A percentile compares a stretch with the other conserved stretches of the same genome.
Conservation (phyloP, 1,140 invertebrate genomes). For the Mamestra configurata region DNA sequence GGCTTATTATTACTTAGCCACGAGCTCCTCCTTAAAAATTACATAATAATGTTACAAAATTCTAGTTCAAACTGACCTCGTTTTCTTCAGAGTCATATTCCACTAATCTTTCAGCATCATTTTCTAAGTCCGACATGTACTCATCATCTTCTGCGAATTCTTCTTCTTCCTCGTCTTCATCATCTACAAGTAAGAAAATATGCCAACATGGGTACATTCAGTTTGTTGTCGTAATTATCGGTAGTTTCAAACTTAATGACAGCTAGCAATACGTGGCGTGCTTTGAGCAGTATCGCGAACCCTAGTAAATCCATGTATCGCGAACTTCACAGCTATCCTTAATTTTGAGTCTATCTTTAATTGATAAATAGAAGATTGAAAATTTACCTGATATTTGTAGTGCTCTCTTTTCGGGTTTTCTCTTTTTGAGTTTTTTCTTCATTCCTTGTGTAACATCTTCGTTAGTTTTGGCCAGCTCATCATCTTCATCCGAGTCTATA, state of each 20-base stretch:
- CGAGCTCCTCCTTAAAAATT: too few relatives aligned
- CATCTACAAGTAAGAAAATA: constrained; percentile 55
- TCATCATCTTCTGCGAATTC: constrained; percentile 60
- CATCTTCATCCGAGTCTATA: constrained; percentile 88
- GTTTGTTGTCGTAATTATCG: too few relatives aligned
- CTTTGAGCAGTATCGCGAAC: too few relatives aligned
- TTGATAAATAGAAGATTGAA: constrained; percentile 69
- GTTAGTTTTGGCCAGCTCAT: constrained; percentile 79
- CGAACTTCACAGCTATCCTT: too few relatives aligned
- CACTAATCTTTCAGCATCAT: constrained; percentile 79
- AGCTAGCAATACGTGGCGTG: too few relatives aligned
- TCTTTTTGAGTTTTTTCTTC: constrained; percentile 78
- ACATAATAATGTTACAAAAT: not conserved
- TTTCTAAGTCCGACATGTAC: constrained; percentile 65
- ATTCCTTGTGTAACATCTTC: constrained; percentile 60
- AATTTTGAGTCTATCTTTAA: too few relatives aligned
- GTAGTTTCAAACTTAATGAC: too few relatives aligned
- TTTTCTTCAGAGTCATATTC: constrained; percentile 94
- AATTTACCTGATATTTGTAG: constrained; percentile 83
- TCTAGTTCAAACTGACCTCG: constrained; percentile 86
- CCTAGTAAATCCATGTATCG: too few relatives aligned
- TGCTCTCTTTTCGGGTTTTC: constrained; percentile 74
- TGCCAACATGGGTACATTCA: not conserved
- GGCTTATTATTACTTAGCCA: too few relatives aligned
- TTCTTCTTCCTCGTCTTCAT: constrained; percentile 77